A percentile compares a stretch with the other conserved stretches of the same genome.
Conservation (phyloP, 2,113 vertebrate genomes). For the Acanthisitta chloris region DNA sequence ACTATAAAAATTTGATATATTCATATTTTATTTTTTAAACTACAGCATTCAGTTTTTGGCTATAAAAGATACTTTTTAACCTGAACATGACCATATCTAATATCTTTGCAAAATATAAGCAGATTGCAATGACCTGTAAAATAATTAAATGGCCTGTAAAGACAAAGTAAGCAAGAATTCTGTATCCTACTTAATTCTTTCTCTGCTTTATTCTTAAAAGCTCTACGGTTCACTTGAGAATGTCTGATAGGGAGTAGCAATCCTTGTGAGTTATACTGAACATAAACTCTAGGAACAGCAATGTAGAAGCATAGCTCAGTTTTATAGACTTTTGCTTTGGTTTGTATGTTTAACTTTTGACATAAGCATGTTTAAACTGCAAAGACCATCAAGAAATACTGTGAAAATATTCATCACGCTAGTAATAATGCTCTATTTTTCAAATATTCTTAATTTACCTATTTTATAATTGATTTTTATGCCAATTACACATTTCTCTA, state of each 20-base stretch:
- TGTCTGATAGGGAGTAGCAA: neutral
- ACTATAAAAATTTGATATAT: neutral
- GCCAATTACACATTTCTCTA: neutral
- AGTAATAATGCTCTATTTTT: neutral
- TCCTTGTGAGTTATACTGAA: neutral
- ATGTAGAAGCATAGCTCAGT: neutral
- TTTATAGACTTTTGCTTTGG: neutral
- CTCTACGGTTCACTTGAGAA: neutral
- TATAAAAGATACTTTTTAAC: neutral
- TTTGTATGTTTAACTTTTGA: constrained; percentile 6
- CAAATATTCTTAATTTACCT: neutral
- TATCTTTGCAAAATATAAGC: neutral
- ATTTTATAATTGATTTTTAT: neutral
- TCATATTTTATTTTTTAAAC: neutral
- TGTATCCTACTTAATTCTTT: neutral
- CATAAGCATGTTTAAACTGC: neutral
- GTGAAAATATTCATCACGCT: neutral
- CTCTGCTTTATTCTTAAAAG: neutral
- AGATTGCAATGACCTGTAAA: constrained; percentile 16
- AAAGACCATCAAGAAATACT: neutral
- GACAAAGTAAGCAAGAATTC: neutral
- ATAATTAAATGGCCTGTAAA: constrained; percentile 2
- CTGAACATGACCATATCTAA: neutral
- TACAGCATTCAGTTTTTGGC: neutral
- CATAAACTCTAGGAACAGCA: neutral